These are phyloP conservation scores for Micronisus gabar DNA, from an alignment of 2,113 vertebrate species.

Conservation along the genomic window DNA sequence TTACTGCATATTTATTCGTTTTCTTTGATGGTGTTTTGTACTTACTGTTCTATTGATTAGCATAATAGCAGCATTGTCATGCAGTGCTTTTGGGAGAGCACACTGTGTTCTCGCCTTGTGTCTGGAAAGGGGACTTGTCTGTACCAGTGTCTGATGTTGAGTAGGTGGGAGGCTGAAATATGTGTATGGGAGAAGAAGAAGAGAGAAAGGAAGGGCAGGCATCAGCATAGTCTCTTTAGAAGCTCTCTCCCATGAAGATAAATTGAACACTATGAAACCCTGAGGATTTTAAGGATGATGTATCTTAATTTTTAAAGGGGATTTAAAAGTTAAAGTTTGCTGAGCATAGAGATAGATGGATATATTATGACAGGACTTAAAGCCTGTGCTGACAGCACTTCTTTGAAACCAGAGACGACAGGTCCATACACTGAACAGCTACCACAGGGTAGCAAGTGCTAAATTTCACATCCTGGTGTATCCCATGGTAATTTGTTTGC, in stretches of 20 bases:
- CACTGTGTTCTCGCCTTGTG: not conserved
- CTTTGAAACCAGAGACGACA: not conserved
- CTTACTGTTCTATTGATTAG: not conserved
- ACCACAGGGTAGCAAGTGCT: not conserved
- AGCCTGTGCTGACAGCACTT: not conserved
- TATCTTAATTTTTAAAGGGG: not conserved
- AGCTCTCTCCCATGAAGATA: fast-evolving
- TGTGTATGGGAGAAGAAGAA: fast-evolving
- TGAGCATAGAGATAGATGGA: not conserved
- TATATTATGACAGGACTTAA: not conserved
- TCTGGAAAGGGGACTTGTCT: not conserved
- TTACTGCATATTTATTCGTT: not conserved
- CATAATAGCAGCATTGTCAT: not conserved
- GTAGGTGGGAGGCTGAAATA: not conserved
- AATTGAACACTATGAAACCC: fast-evolving
- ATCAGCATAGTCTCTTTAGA: not conserved
- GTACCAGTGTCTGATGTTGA: fast-evolving
- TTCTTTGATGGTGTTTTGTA: not conserved
- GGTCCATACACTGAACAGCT: not conserved
- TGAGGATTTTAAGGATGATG: not conserved
- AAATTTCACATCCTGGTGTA: not conserved
- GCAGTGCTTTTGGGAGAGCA: not conserved
- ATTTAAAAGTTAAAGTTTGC: not conserved
- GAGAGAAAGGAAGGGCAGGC: not conserved
- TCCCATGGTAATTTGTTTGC: not conserved